Conservation (phyloP, 2,113 vertebrate genomes). For the Syngnathoides biaculeatus region DNA sequence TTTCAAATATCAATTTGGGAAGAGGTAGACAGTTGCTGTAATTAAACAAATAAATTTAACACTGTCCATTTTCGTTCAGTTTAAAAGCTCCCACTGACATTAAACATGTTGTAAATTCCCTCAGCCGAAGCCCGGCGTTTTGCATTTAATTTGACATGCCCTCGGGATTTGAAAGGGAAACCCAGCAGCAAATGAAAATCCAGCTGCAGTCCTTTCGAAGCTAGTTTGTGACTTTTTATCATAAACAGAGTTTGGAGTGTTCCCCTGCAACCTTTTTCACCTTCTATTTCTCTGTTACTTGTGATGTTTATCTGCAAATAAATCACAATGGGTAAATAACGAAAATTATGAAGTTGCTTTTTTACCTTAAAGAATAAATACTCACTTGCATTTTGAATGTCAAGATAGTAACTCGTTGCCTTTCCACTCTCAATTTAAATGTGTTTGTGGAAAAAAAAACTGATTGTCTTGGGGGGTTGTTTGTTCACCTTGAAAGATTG, state of each 20-base stretch:
- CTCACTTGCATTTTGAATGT: not conserved
- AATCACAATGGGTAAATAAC: not conserved
- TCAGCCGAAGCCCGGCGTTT: constrained; percentile 9
- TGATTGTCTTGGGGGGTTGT: not conserved
- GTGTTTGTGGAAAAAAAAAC: not conserved
- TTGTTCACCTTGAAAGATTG: constrained; percentile 93
- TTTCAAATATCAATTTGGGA: constrained; percentile 41
- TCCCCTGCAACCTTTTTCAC: not conserved
- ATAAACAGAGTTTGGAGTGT: not conserved
- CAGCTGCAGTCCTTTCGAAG: constrained; percentile 19
- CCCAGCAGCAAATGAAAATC: constrained; percentile 23
- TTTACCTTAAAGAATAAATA: not conserved
- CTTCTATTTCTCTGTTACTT: not conserved
- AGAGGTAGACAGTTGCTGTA: constrained; percentile 28
- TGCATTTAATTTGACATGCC: constrained; percentile 39
- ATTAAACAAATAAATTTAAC: constrained; percentile 53
- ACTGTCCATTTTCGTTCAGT: constrained; percentile 40
- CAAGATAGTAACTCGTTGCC: not conserved
- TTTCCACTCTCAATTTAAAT: not conserved
- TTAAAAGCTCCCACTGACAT: constrained; percentile 55
- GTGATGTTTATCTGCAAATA: not conserved
- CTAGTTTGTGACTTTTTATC: constrained; percentile 13
- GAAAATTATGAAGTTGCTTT: not conserved
- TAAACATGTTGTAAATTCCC: constrained; percentile 48
- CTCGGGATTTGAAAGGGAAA: constrained; percentile 30